Conservation (phyloP, 1,140 invertebrate species). For the Aphidius ervi region DNA sequence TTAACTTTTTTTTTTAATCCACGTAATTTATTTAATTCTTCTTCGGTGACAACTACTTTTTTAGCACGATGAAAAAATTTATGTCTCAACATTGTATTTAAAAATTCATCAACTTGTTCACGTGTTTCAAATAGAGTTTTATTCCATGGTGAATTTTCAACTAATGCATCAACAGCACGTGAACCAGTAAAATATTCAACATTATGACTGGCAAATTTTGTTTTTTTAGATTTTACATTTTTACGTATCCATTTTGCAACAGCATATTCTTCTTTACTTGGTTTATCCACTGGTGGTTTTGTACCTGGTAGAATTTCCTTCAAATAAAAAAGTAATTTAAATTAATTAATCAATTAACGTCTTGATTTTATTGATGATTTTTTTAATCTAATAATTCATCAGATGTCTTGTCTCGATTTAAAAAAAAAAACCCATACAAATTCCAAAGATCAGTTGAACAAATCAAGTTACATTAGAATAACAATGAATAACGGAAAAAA, state of each 20-base stretch:
- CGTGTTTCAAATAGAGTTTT: conserved; percentile 78
- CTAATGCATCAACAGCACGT: conserved; percentile 85
- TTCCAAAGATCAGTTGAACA: too few relatives aligned
- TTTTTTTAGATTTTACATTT: conserved; percentile 90
- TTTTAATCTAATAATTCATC: not conserved
- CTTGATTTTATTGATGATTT: not conserved
- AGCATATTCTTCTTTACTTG: conserved; percentile 86
- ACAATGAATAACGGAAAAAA: too few relatives aligned
- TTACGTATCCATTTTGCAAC: conserved; percentile 91
- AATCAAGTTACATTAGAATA: too few relatives aligned
- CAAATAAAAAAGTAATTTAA: conserved; percentile 17
- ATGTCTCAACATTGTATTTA: conserved; percentile 82
- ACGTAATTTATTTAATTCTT: conserved; percentile 53
- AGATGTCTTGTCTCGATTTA: not conserved
- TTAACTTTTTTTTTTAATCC: conserved; percentile 67
- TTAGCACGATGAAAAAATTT: conserved; percentile 94
- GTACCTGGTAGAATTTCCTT: conserved; percentile 58
- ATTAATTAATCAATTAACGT: not conserved
- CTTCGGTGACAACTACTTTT: conserved; percentile 61
- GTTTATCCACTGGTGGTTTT: conserved; percentile 62
- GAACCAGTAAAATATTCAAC: conserved; percentile 95
- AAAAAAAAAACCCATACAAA: too few relatives aligned
- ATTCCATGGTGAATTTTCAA: conserved; percentile 86
- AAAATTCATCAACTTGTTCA: conserved; percentile 73
- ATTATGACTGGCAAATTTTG: conserved; percentile 87